phyloP scores from a whole-genome alignment of 2,113 vertebrate species.

The Nettapus auritus region DNA sequence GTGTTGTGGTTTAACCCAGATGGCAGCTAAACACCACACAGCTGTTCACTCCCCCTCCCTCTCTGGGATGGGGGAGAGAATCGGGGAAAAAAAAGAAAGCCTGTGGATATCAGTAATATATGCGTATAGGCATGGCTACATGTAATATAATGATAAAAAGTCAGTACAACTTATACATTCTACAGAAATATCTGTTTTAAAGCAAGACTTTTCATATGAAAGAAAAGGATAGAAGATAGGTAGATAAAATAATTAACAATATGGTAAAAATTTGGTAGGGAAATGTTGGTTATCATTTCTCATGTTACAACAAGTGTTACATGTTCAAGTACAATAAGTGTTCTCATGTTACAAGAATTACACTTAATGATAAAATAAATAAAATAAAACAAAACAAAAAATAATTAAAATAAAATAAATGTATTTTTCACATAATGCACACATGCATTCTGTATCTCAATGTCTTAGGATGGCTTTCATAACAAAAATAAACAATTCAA shows the following conservation, averaged over 20 bases:
- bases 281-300: neutral
- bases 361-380: neutral
- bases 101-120: neutral
- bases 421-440: neutral
- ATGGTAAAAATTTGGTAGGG: rapidly evolving
- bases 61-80: too few relatives aligned
- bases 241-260: neutral
- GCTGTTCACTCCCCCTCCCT: too few relatives aligned
- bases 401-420: neutral
- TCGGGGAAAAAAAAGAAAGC: too few relatives aligned
- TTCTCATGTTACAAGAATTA: neutral
- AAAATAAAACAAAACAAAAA: neutral
- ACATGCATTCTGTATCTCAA: neutral
- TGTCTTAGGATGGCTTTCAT: neutral
- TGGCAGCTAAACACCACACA: too few relatives aligned
- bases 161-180: rapidly evolving
- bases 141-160: neutral
- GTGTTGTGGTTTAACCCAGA: too few relatives aligned
- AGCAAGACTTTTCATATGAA: neutral
- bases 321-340: neutral
- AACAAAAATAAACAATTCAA: neutral
- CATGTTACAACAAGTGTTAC: neutral
- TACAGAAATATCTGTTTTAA: neutral
- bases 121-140: neutral
- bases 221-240: neutral